A percentile compares a stretch with the other conserved stretches of the same genome.
These are phyloP conservation scores for Conchocele bisecta DNA, from an alignment of 2,888 invertebrate genomes.

Conservation along the genomic window DNA sequence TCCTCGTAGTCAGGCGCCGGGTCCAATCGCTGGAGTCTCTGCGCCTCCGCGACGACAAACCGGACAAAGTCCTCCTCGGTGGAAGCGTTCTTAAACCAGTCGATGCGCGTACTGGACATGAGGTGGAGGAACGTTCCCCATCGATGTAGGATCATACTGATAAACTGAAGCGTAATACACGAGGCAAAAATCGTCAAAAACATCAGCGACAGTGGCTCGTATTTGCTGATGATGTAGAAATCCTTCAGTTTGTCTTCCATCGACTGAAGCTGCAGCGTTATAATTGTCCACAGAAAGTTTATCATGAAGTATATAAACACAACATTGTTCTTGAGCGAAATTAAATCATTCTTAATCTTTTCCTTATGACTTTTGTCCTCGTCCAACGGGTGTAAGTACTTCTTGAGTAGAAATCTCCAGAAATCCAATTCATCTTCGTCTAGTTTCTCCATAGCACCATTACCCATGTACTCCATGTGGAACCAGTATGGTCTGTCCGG, in stretches of 20 bases:
- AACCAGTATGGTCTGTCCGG: slow-evolving; percentile 96
- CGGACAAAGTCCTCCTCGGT: slow-evolving; percentile 77
- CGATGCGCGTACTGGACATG: slow-evolving; percentile 76
- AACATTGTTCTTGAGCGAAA: slow-evolving; percentile 74
- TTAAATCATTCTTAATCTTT: slow-evolving; percentile 72
- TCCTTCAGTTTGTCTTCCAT: slow-evolving; percentile 87
- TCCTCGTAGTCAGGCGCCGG: slow-evolving; percentile 75
- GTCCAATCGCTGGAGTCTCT: slow-evolving; percentile 72
- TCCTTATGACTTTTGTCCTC: slow-evolving; percentile 89
- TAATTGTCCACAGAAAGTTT: slow-evolving; percentile 99
- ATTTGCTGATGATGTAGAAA: slow-evolving; percentile 75
- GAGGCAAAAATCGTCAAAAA: slow-evolving; percentile 75
- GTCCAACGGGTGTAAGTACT: slow-evolving; percentile 96
- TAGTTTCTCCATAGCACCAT: slow-evolving; percentile 95
- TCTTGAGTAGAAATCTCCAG: slow-evolving; percentile 97
- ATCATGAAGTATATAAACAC: slow-evolving; percentile 89
- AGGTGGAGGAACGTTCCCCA: slow-evolving; percentile 79
- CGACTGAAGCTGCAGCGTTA: slow-evolving; percentile 98
- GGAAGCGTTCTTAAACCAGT: slow-evolving; percentile 73
- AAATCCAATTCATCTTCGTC: slow-evolving; percentile 91
- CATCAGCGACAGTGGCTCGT: slow-evolving; percentile 74
- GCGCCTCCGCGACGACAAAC: slow-evolving; percentile 75
- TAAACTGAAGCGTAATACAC: slow-evolving; percentile 72
- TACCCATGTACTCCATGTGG: slow-evolving; percentile 93
- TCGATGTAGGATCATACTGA: slow-evolving; percentile 76